A percentile compares a stretch with the other conserved stretches of the same genome.
These are phyloP conservation scores for Synergus itoensis DNA, from an alignment of 2,888 invertebrate genomes.

Conservation along the genomic window DNA sequence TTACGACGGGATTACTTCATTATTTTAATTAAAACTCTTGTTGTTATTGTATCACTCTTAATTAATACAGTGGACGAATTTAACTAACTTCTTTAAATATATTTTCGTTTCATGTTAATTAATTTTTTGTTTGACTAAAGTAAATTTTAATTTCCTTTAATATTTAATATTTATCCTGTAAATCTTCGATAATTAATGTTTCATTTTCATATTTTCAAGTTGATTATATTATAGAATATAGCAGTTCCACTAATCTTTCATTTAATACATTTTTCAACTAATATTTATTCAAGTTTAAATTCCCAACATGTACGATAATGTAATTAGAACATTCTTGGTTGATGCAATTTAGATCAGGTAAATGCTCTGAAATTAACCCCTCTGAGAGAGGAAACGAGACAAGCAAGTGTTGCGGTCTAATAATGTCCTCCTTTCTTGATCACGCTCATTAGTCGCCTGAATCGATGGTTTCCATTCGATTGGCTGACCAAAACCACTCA, in stretches of 20 bases:
- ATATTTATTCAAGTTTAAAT: background rate
- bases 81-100: background rate
- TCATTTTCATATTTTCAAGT: too few species aligned
- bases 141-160: too few species aligned
- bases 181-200: too few species aligned
- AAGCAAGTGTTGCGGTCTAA: background rate
- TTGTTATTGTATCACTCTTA: background rate
- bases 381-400: background rate
- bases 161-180: too few species aligned
- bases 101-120: background rate
- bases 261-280: background rate
- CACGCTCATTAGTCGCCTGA: background rate
- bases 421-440: conserved; percentile 4
- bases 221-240: too few species aligned
- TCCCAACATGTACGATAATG: background rate
- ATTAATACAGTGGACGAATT: background rate
- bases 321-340: background rate
- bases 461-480: conserved; percentile 17
- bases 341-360: background rate
- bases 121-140: background rate
- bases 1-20: background rate
- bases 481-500: conserved; percentile 27
- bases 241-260: too few species aligned
- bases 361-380: background rate
- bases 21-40: background rate